These are phyloP conservation scores for Sclerurus mexicanus DNA, from an alignment of 2,113 vertebrate genomes.

Conservation along the genomic window DNA sequence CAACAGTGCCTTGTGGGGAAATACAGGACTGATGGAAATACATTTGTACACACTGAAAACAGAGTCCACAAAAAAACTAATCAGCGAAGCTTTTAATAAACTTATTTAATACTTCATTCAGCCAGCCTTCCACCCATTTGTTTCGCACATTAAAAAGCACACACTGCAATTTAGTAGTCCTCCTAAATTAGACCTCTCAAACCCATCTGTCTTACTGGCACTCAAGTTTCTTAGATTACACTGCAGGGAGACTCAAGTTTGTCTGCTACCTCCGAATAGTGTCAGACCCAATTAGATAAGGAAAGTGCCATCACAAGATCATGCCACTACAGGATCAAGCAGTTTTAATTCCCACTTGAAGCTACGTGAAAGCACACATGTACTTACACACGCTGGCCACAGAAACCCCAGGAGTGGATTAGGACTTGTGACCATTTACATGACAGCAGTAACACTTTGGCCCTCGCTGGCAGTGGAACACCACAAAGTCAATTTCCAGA, in stretches of 20 bases:
- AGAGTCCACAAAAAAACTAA: background rate
- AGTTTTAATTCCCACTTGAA: background rate
- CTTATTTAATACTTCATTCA: background rate
- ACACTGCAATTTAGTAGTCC: background rate
- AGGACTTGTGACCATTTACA: background rate
- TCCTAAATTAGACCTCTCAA: constrained; percentile 39
- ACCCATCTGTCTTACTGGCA: constrained; percentile 33
- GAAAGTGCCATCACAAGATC: background rate
- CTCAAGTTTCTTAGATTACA: constrained; percentile 17
- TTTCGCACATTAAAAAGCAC: background rate
- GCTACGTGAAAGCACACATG: background rate
- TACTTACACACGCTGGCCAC: background rate
- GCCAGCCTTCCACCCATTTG: background rate
- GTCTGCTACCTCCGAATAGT: constrained; percentile 12
- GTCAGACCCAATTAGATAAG: constrained; percentile 30
- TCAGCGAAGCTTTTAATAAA: background rate
- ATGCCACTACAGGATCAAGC: background rate
- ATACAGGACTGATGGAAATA: background rate
- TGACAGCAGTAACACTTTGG: rapidly evolving
- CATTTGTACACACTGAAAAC: background rate
- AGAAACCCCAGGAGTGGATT: background rate
- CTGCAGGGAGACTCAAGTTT: background rate
- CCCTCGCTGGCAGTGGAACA: rapidly evolving
- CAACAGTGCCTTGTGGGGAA: background rate
- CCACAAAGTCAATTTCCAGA: background rate